Conservation (phyloP, 2,888 invertebrate species). For the Lampropteryx suffumata region DNA sequence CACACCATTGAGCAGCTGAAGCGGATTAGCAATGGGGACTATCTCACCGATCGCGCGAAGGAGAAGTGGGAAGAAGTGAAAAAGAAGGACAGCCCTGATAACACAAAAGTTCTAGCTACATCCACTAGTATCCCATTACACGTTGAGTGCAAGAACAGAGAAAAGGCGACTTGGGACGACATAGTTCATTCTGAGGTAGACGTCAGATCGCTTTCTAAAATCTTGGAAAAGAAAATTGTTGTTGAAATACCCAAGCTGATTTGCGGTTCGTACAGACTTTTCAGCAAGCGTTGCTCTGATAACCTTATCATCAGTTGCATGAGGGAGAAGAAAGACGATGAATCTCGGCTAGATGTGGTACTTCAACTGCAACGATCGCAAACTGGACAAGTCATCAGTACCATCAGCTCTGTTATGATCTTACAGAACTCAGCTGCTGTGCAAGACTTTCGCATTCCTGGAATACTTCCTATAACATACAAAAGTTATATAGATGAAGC, state of each 20-base stretch:
- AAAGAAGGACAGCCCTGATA: conserved; percentile 23
- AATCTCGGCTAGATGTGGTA: conserved; percentile 59
- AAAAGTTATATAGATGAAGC: conserved; percentile 17
- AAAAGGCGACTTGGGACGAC: conserved; percentile 57
- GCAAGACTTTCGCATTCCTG: conserved; percentile 30
- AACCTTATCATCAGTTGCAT: conserved; percentile 63
- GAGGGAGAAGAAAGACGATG: conserved; percentile 34
- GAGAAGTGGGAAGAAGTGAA: conserved; percentile 67
- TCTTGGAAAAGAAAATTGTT: conserved; percentile 66
- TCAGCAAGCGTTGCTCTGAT: conserved; percentile 54
- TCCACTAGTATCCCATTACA: conserved; percentile 62
- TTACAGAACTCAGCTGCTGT: conserved; percentile 44
- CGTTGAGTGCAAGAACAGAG: conserved; percentile 50
- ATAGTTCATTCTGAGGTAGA: conserved; percentile 70
- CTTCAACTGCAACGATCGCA: conserved; percentile 57
- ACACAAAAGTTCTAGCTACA: conserved; percentile 54
- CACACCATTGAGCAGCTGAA: conserved; percentile 74
- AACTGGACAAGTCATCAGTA: conserved; percentile 56
- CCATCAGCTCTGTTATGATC: conserved; percentile 63
- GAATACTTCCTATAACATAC: conserved; percentile 35
- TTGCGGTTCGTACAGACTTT: conserved; percentile 56
- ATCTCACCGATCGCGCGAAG: conserved; percentile 68
- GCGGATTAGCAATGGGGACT: conserved; percentile 75
- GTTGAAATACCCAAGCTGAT: conserved; percentile 67
- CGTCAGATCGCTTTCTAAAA: conserved; percentile 62